These are phyloP conservation scores for Poecilia latipinna DNA, from an alignment of 2,113 vertebrate genomes.

Conservation along the genomic window DNA sequence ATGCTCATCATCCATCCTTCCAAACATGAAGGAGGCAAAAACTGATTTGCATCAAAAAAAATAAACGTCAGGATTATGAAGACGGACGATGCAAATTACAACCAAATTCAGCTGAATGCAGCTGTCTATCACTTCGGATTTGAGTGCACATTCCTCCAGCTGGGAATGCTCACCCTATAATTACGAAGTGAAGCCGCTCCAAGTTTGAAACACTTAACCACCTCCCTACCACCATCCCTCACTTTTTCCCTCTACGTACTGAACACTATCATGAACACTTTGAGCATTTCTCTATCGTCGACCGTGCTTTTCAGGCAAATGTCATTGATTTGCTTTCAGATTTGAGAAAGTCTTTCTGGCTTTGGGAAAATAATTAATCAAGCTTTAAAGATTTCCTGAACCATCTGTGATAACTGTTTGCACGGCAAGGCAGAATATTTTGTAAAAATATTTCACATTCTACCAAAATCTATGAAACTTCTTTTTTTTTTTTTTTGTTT, in stretches of 20 bases:
- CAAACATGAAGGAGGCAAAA: no score
- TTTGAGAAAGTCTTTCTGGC: neutral
- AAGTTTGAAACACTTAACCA: neutral
- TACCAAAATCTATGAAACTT: neutral
- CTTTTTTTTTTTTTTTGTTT: neutral
- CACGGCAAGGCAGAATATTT: neutral
- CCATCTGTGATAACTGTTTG: neutral
- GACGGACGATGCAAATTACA: neutral
- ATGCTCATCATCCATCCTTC: no score
- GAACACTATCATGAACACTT: neutral
- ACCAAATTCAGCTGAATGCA: neutral
- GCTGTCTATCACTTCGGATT: neutral
- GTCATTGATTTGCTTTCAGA: neutral
- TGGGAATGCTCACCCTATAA: neutral
- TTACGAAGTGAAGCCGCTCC: neutral
- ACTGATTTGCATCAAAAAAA: no score
- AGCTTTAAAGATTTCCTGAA: neutral
- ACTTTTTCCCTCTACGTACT: neutral
- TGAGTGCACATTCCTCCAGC: neutral
- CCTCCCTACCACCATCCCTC: neutral
- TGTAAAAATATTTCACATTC: neutral
- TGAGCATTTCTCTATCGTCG: neutral
- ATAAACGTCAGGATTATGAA: neutral
- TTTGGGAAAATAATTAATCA: slow-evolving; percentile 7
- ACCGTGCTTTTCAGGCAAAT: neutral